Evolutionary conservation across 2,113 vertebrate species (phyloP), one percentile per base, ranked within the genome.

Genomic region (Lethenteron reissneri): DNA sequence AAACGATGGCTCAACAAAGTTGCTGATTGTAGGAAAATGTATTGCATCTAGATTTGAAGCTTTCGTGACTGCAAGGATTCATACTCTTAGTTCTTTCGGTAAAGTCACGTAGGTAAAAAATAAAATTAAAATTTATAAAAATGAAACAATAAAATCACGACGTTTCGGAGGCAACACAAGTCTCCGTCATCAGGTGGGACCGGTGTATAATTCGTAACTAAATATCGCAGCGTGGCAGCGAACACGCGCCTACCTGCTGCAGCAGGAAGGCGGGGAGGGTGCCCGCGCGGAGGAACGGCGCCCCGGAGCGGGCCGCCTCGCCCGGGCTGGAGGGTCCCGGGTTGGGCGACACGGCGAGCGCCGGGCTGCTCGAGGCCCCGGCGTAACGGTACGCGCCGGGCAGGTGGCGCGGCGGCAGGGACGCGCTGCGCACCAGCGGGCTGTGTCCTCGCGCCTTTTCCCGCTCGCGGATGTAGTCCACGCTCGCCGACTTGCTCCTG

Each of bases 401-500:
- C 10, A 25, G 64, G 11, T 68, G 64, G n/a, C 64, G 64, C 10
- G 64, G 64, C 10, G 64, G 64, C 64, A 68, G 64, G n/a, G 64
- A 68, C 9, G 64, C 64, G 11, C 64, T 68, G 64, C 64, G 64
- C 64, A 68, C 64, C 64, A 68, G 25, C 64, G 25, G 64, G 25
- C 25, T 68, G 64, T 68, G 64, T 68, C 64, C 64, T 68, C 25
- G 64, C 25, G 11, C 25, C 8, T 8, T 68, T 9, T 68, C 64
- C 64, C 64, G 11, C 64, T 68, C 10, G 11, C 64, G n/a, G 11
- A 68, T 68, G 25, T 68, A 68, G 25, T 68, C 64, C 64, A 68
- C 64, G 25, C 64, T 68, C 64, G 64, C 64, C n/a, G 64, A 68
- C 11, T 68, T 68, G 25, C 64, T 68, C 64, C 64, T 68, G 25